Percentiles rank a stretch among this genome's conserved stretches.
Conservation (phyloP, 64 coral and sea anemone genomes). For the Dendronephthya gigantea region DNA sequence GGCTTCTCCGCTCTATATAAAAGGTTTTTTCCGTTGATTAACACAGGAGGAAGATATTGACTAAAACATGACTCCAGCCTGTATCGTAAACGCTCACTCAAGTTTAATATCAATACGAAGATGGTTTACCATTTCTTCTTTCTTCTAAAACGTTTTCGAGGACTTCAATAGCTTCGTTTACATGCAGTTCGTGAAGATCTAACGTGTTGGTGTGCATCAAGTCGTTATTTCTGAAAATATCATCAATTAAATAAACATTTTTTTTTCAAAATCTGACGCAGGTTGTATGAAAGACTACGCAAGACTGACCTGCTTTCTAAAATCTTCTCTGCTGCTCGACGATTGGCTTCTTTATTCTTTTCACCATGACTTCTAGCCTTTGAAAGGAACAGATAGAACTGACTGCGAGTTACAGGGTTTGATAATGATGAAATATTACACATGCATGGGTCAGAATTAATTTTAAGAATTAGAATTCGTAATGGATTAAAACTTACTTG, state of each 20-base stretch:
- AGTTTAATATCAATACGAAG: too few species aligned
- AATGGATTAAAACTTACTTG: too few species aligned
- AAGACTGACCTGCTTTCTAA: background rate
- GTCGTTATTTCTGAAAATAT: background rate
- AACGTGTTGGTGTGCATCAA: background rate
- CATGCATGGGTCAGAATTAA: too few species aligned
- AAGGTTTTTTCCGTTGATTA: too few species aligned
- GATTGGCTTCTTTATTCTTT: background rate
- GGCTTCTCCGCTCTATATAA: background rate
- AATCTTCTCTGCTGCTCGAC: constrained; percentile 6
- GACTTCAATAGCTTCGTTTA: background rate
- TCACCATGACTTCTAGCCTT: background rate
- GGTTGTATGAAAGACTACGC: background rate
- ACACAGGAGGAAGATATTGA: too few species aligned
- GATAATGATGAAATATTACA: too few species aligned
- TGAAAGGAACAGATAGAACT: background rate
- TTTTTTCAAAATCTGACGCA: too few species aligned
- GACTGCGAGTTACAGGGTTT: background rate
- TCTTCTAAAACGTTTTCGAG: background rate
- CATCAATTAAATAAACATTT: background rate
- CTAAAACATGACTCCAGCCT: too few species aligned
- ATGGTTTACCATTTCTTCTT: background rate
- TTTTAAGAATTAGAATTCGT: too few species aligned
- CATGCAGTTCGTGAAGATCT: constrained; percentile 10
- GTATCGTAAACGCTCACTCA: too few species aligned